Evolutionary conservation across 1,140 invertebrate genomes (phyloP), one percentile per base, ranked within the genome.

Genomic region (Ostrea edulis): DNA sequence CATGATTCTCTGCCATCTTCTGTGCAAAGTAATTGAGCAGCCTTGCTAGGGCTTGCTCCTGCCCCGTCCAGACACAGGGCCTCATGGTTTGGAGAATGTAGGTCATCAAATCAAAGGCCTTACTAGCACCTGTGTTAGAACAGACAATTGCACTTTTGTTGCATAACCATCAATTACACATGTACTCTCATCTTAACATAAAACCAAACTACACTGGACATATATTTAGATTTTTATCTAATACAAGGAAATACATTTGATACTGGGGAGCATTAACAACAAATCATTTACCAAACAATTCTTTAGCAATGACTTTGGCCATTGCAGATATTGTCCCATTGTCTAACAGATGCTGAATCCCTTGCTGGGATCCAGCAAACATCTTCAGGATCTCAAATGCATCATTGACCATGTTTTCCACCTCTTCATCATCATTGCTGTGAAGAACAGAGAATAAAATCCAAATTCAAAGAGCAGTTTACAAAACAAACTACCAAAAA

Each of bases 291-390:
- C 68, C 68, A 77, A 29, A 77, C 25, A 77, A 29, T 29, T 77
- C 68, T 77, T 77, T 77, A 29, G 68, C 22, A 35, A 77, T 77
- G 68, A 77, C 68, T 77, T 77, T 77, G 14, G 68, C 25, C 25
- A 77, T 14, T 22, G 68, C 22, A 35, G 68, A 29, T 14, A 77
- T 77, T 0, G 68, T 77, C 22, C 68, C 68, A 77, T 35, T 77
- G 68, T 77, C 68, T 25, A 77, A 14, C 11, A 77, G 14, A 29
- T 77, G 68, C 8, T 77, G 22, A 14, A 77, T 77, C 29, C 68
- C 68, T 25, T 77, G 68, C 68, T 77, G 68, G 29, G 68, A 77
- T 77, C 68, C 68, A 77, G 68, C 68, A 77, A 77, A 77, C 68
- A 77, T 77, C 68, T 77, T 77, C 25, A 77, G 68, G 68, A 77